phyloP scores from a whole-genome alignment of 2,113 vertebrate genomes.

The Sclerurus mexicanus region DNA sequence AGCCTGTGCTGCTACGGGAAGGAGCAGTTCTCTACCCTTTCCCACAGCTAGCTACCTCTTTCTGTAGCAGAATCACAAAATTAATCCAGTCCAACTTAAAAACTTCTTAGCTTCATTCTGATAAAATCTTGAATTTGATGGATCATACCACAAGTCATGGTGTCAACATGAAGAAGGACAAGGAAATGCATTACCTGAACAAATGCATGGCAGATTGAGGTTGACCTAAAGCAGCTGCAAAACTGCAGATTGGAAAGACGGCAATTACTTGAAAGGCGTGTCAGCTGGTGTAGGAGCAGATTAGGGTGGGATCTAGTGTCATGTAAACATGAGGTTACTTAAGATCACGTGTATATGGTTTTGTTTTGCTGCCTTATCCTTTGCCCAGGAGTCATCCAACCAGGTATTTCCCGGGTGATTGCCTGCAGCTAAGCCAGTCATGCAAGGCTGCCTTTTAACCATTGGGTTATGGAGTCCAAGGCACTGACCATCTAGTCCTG shows the following conservation, averaged over 20 bases:
- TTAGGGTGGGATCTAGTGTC: neutral
- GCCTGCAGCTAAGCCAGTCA: neutral
- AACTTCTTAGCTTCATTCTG: neutral
- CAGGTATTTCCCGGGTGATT: neutral
- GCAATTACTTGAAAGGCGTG: neutral
- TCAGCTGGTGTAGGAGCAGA: neutral
- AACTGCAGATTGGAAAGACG: neutral
- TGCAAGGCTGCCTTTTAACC: neutral
- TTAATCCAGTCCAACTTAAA: neutral
- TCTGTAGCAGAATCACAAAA: neutral
- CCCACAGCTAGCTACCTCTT: neutral
- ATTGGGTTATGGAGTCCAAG: neutral
- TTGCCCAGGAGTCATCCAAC: neutral
- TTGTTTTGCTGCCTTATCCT: neutral
- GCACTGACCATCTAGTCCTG: neutral
- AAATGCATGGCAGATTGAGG: neutral
- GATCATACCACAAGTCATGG: neutral
- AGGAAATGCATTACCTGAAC: neutral
- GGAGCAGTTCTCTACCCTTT: neutral
- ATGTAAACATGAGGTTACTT: neutral
- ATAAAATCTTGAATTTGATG: neutral
- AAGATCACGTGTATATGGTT: neutral
- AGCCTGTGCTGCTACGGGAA: neutral
- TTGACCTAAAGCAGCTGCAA: neutral
- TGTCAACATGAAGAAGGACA: neutral